A percentile compares a stretch with the other conserved stretches of the same genome.
Conservation (phyloP, 2,797 vertebrate genomes). For the Acanthiza pusilla region DNA sequence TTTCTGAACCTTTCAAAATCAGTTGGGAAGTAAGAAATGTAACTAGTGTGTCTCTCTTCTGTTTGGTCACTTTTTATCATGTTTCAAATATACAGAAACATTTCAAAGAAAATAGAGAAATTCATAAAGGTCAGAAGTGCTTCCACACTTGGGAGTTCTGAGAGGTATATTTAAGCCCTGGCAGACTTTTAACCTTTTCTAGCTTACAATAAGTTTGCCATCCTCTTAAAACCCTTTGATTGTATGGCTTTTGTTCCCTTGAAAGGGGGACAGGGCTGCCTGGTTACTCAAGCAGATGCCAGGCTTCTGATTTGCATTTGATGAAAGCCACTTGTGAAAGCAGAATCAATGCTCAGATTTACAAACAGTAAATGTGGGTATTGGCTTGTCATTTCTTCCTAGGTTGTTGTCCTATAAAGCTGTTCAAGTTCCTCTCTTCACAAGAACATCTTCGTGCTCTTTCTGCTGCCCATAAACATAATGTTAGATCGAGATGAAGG, state of each 20-base stretch:
- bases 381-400: slow-evolving; percentile 59
- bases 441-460: slow-evolving; percentile 31
- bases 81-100: neutral
- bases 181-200: slow-evolving; percentile 67
- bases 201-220: slow-evolving; percentile 62
- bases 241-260: slow-evolving; percentile 64
- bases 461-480: neutral
- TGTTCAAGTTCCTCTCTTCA: slow-evolving; percentile 34
- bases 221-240: slow-evolving; percentile 62
- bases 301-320: slow-evolving; percentile 69
- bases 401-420: slow-evolving; percentile 56
- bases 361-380: slow-evolving; percentile 62
- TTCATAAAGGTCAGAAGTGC: neutral
- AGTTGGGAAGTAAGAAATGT: neutral
- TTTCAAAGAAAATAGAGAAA: neutral
- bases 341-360: slow-evolving; percentile 64
- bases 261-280: slow-evolving; percentile 63
- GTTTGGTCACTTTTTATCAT: neutral
- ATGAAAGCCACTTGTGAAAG: slow-evolving; percentile 68
- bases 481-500: slow-evolving; percentile 63
- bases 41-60: neutral
- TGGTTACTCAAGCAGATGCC: slow-evolving; percentile 69
- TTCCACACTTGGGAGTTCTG: slow-evolving; percentile 21
- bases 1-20: neutral
- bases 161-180: slow-evolving; percentile 46